Evolutionary conservation across 2,113 vertebrate genomes (phyloP).

Genomic region (Girardinichthys multiradiatus): DNA sequence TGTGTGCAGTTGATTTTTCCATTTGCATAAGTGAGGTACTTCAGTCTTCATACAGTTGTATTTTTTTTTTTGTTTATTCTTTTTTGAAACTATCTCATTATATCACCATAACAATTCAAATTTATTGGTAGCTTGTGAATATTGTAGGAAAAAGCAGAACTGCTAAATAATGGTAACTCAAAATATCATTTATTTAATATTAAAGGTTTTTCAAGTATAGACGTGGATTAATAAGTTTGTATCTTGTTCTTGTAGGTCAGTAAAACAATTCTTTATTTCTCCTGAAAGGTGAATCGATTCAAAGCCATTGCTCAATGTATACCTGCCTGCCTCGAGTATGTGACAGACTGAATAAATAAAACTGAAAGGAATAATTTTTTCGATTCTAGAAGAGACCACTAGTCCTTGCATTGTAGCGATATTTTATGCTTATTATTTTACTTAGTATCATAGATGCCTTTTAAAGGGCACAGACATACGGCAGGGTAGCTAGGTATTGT

Average conservation of each 20-base stretch:
- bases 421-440: too few species aligned
- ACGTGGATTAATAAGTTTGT: neutral
- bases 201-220: neutral
- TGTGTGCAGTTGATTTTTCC: neutral
- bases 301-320: neutral
- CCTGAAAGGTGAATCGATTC: neutral
- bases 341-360: too few species aligned
- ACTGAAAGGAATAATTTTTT: too few species aligned
- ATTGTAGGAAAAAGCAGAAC: neutral
- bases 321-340: neutral
- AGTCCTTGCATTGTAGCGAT: too few species aligned
- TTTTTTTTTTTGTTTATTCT: neutral
- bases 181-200: neutral
- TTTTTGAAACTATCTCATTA: neutral
- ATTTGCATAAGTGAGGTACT: neutral
- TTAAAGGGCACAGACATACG: too few species aligned
- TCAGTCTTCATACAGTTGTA: neutral
- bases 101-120: neutral
- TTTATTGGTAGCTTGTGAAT: neutral
- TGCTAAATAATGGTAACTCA: neutral
- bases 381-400: too few species aligned
- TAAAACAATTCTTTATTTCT: neutral
- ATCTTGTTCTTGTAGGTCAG: neutral
- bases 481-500: too few species aligned
- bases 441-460: too few species aligned